Percentiles rank a stretch among this genome's conserved stretches.
Evolutionary conservation across 1,140 invertebrate species (phyloP).

Genomic region (Cherax quadricarinatus): DNA sequence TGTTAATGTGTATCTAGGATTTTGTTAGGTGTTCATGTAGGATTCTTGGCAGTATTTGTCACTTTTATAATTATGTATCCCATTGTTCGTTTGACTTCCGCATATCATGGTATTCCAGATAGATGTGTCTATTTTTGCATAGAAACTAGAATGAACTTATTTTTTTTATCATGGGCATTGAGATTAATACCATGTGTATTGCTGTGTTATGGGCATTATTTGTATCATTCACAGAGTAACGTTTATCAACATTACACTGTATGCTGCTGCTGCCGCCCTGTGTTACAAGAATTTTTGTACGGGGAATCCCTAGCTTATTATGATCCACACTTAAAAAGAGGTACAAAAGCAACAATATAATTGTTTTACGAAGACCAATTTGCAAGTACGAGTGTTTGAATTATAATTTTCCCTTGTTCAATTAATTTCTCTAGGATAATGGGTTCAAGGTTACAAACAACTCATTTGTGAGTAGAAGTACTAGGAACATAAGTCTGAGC

Average conservation of each 20-base stretch:
- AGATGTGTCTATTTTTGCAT: slow-evolving; percentile 14
- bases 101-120: background rate
- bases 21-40: background rate
- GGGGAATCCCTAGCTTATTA: too few species aligned
- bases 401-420: too few species aligned
- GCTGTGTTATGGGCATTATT: background rate
- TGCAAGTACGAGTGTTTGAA: too few species aligned
- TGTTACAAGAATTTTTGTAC: background rate
- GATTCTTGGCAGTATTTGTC: background rate
- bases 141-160: background rate
- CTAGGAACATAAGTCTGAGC: too few species aligned
- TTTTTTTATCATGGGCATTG: background rate
- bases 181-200: background rate
- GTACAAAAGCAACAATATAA: too few species aligned
- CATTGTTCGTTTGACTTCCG: background rate
- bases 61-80: background rate
- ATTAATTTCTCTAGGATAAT: too few species aligned
- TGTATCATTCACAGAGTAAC: background rate
- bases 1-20: background rate
- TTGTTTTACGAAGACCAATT: too few species aligned
- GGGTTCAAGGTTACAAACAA: too few species aligned
- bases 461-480: too few species aligned
- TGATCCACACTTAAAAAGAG: too few species aligned
- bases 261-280: background rate
- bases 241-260: background rate